Evolutionary conservation across 2,888 invertebrate species (phyloP).

Genomic region (Polydrusus tereticollis): DNA sequence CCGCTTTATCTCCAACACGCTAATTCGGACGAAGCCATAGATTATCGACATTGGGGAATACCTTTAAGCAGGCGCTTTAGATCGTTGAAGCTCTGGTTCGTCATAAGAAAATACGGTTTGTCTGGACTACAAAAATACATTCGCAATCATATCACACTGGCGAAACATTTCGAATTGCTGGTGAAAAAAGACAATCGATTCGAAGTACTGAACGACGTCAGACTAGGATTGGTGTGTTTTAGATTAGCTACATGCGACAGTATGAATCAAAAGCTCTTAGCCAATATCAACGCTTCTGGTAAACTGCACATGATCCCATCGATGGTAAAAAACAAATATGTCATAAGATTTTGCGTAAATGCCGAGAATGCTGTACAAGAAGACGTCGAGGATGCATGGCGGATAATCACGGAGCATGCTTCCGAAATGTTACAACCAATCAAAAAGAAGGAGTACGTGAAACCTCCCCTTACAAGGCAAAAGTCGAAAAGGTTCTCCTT

Average conservation of each 20-base stretch:
- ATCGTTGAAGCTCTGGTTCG: conserved; percentile 91
- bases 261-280: conserved; percentile 81
- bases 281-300: conserved; percentile 85
- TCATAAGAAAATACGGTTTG: conserved; percentile 84
- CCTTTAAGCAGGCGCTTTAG: conserved; percentile 88
- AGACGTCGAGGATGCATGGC: conserved; percentile 79
- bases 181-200: conserved; percentile 80
- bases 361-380: conserved; percentile 82
- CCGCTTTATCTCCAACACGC: conserved; percentile 88
- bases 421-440: conserved; percentile 70
- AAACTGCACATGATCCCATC: conserved; percentile 90
- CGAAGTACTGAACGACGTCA: conserved; percentile 83
- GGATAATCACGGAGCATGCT: conserved; percentile 73
- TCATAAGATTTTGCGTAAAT: conserved; percentile 83
- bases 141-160: conserved; percentile 83
- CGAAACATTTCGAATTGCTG: conserved; percentile 79
- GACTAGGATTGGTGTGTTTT: conserved; percentile 84
- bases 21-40: conserved; percentile 78
- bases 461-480: conserved; percentile 69
- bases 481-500: conserved; percentile 72
- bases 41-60: conserved; percentile 88
- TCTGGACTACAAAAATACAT: conserved; percentile 87
- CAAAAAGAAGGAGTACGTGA: conserved; percentile 64
- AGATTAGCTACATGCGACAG: conserved; percentile 77
- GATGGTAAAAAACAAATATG: conserved; percentile 80